A percentile compares a stretch with the other conserved stretches of the same genome.
These are phyloP conservation scores for Drosophila repleta DNA, from an alignment of 1,140 invertebrate species.

Conservation along the genomic window DNA sequence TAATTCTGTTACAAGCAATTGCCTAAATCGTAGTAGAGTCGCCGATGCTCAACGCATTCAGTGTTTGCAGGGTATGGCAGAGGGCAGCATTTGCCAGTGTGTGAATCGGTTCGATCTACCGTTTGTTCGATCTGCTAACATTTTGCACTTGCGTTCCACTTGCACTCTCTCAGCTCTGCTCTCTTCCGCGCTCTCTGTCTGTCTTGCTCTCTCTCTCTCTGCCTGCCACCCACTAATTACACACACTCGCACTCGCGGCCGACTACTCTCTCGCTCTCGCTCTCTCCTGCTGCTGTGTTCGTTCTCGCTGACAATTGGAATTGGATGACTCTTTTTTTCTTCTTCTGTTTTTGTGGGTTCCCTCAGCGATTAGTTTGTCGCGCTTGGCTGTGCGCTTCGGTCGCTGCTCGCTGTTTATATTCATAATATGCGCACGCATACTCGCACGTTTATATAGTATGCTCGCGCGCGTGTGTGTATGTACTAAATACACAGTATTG, in stretches of 20 bases:
- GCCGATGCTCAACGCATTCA: neutral
- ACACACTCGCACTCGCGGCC: conserved; percentile 4
- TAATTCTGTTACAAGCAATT: too few relatives aligned
- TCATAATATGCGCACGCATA: conserved; percentile 17
- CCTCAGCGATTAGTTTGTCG: conserved; percentile 48
- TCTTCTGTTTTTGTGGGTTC: conserved; percentile 13
- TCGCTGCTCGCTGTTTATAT: conserved; percentile 28
- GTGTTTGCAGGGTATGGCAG: neutral
- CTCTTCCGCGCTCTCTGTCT: conserved; percentile 9
- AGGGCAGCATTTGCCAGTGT: neutral
- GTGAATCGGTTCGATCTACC: conserved; percentile 6
- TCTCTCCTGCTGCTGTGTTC: neutral
- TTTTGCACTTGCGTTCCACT: neutral
- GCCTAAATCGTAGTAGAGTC: neutral
- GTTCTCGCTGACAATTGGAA: conserved; percentile 31
- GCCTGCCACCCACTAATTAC: conserved; percentile 11
- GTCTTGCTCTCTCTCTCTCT: conserved; percentile 1
- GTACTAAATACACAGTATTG: conserved; percentile 22
- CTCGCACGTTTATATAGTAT: neutral
- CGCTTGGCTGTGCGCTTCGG: conserved; percentile 40
- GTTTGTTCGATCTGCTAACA: conserved; percentile 1
- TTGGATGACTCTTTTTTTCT: conserved; percentile 36
- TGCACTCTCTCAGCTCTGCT: conserved; percentile 39
- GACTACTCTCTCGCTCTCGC: conserved; percentile 3
- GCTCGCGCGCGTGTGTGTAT: conserved; percentile 6